Evolutionary conservation across 2,113 vertebrate genomes (phyloP).

Genomic region (Equus quagga): DNA sequence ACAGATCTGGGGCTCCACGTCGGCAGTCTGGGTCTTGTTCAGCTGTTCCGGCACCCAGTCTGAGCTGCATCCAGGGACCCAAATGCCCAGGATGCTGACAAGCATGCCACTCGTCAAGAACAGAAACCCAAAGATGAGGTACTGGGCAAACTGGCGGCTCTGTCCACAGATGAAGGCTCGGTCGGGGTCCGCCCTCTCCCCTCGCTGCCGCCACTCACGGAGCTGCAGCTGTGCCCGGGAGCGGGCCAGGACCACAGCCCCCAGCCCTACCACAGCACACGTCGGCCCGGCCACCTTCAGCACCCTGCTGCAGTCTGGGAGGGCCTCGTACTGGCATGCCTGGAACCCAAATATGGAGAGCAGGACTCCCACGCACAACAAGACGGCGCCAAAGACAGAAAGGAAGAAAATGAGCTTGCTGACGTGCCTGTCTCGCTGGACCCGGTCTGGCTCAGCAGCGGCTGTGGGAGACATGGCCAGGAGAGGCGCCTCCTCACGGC

Average conservation of each 20-base stretch:
- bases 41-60: constrained; percentile 67
- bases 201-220: constrained; percentile 77
- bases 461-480: constrained; percentile 84
- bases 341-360: constrained; percentile 89
- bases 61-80: constrained; percentile 88
- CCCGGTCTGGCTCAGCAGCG: constrained; percentile 65
- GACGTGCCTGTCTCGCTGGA: constrained; percentile 71
- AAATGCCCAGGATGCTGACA: constrained; percentile 89
- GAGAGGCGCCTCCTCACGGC: background rate
- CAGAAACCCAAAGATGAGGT: constrained; percentile 90
- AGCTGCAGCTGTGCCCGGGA: constrained; percentile 85
- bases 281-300: constrained; percentile 87
- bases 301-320: constrained; percentile 82
- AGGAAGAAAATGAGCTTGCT: constrained; percentile 87
- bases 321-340: constrained; percentile 80
- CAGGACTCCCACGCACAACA: constrained; percentile 87
- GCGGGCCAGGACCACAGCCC: constrained; percentile 86
- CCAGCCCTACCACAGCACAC: constrained; percentile 83
- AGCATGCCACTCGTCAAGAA: constrained; percentile 90
- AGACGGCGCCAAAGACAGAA: constrained; percentile 85
- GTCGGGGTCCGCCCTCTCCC: constrained; percentile 74
- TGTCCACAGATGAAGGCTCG: constrained; percentile 85
- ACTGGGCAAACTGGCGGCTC: constrained; percentile 89
- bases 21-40: constrained; percentile 81
- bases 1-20: constrained; percentile 81